phyloP scores from a whole-genome alignment of 1,140 invertebrate genomes.

The Condylostylus longicornis region DNA sequence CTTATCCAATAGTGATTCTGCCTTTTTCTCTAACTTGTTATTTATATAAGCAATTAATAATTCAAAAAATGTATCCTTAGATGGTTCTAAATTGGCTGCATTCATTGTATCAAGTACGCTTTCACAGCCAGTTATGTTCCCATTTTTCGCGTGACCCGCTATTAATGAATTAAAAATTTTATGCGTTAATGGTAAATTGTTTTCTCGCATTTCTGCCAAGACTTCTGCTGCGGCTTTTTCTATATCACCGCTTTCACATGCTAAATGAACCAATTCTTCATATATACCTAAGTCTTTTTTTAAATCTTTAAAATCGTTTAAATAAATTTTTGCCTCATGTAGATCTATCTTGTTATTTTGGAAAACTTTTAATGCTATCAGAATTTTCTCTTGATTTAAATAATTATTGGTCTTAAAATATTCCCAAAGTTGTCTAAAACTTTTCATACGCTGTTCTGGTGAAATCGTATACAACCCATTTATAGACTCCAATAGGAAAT shows the following conservation, averaged over 20 bases:
- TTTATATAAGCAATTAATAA: conserved; percentile 39
- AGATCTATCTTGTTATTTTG: conserved; percentile 15
- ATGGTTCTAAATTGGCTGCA: conserved; percentile 21
- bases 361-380: conserved; percentile 17
- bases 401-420: conserved; percentile 14
- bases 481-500: conserved; percentile 18
- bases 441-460: conserved; percentile 9
- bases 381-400: conserved; percentile 15
- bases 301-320: conserved; percentile 6
- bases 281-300: conserved; percentile 18
- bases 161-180: conserved; percentile 38
- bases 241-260: conserved; percentile 36
- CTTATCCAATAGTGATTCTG: conserved; percentile 11
- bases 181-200: conserved; percentile 33
- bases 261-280: conserved; percentile 27
- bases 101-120: conserved; percentile 30
- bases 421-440: conserved; percentile 18
- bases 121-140: conserved; percentile 23
- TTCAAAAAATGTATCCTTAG: conserved; percentile 29
- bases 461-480: conserved; percentile 16
- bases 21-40: conserved; percentile 17
- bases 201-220: conserved; percentile 37
- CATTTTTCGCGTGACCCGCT: conserved; percentile 33
- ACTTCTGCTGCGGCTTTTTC: conserved; percentile 33
- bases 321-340: conserved; percentile 14